Evolutionary conservation across 2,113 vertebrate genomes (phyloP).

Genomic region (Ginglymostoma cirratum): DNA sequence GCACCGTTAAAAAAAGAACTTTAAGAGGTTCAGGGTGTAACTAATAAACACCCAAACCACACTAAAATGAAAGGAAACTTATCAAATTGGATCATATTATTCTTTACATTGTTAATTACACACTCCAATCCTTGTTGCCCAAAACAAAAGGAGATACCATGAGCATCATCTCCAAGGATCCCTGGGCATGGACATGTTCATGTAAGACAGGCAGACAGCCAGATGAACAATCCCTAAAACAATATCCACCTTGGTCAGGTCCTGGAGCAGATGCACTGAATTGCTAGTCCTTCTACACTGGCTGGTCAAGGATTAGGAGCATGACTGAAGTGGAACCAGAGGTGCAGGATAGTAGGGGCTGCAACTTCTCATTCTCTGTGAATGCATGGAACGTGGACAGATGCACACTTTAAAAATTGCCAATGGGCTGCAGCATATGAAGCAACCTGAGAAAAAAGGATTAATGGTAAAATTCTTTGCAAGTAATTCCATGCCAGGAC

Average conservation of each 20-base stretch:
- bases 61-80: neutral
- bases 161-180: neutral
- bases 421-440: neutral
- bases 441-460: neutral
- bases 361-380: neutral
- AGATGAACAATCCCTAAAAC: neutral
- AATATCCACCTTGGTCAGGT: neutral
- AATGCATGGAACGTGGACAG: neutral
- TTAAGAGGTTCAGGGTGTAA: neutral
- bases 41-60: neutral
- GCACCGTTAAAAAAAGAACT: neutral
- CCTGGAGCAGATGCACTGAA: neutral
- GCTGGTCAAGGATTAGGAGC: neutral
- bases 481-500: no score
- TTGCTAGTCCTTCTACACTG: neutral
- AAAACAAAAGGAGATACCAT: neutral
- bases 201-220: neutral
- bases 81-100: neutral
- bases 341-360: neutral
- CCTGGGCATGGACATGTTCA: neutral
- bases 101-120: neutral
- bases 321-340: neutral
- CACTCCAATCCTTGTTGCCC: neutral
- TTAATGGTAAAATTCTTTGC: neutral
- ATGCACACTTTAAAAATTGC: neutral